Base-by-base conservation (phyloP, 2,888 invertebrate genomes). In the Hirtodrosophila cameraria region DNA sequence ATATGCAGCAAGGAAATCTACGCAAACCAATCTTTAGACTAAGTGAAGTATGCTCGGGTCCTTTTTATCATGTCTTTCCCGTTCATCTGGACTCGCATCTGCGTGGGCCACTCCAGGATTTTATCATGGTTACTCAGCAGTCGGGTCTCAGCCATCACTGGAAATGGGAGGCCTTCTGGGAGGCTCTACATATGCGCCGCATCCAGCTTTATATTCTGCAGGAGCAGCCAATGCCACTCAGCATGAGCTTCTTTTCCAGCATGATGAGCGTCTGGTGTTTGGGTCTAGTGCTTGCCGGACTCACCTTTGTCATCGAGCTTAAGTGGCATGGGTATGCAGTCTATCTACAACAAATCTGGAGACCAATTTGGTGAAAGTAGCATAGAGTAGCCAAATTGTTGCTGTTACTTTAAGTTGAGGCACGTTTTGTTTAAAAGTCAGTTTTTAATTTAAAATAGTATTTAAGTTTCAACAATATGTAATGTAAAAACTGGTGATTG, bases 41-140 rank as follows among this genome's bases (percentile, higher is more conserved):
- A 0, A 81, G 88, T 0, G 28, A 69, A 0, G 86, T 89, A 2
- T 90, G 90, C 13, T 62, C 85, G 16, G 83, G 88, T 0, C 88
- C 88, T 2, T 88, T 64, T 36, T 85, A 81, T 28, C 84, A 88
- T 27, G 82, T 78, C 0, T 90, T 61, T 55, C 89, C 87, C 3
- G 43, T 89, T 73, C 73, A 77, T 9, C 3, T 30, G 12, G 88
- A 88, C 23, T 89, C 88, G 2, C 89, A 88, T 49, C 49, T 88
- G 3, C 61, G 62, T 2, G 55, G 52, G 0, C 67, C 83, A 0
- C 48, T 87, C 3, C 73, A 79, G 43, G 20, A 66, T 2, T 89
- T 82, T 20, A 84, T 88, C 1, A 43, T 89, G 61, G 50, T 73
- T 1, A 62, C 77, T 0, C 62, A 69, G 9, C 87, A 88, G 33